Base-by-base conservation (phyloP, 2,113 vertebrate species). In the Cromileptes altivelis region DNA sequence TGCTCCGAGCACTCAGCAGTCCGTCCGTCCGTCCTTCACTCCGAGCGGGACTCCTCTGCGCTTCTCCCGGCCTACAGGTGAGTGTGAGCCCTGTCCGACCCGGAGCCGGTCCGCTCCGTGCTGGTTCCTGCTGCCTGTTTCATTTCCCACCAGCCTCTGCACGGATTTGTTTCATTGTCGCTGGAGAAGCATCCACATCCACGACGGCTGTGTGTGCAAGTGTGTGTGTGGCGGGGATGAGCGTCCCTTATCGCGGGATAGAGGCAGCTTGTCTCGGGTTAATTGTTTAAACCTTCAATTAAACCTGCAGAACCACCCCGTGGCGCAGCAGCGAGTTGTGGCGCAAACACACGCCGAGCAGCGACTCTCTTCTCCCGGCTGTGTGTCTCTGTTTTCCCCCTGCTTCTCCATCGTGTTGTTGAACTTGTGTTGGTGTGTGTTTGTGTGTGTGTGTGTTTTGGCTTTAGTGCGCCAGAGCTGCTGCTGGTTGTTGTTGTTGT, bases 41-140 rank as follows among this genome's bases (percentile, higher is more conserved):
- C 49, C 82, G 63, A 85, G 75, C 91, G 49, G 90, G 89, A 87
- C 90, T 75, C 72, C 70, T 49, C 55, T 50, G 88, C 87, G 37
- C 84, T 71, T 83, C 80, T 60, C 37, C 72, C 87, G 75, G 78
- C 87, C 70, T 75, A 8, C 83, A 92, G 93, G 93, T 93, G 82
- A 93, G 93, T 76, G 25, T 1, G 9, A 2, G 1, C 15, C 84
- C 71, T 60, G 4, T 0, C 14, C 18, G 56, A 25, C 3, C 18
- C 14, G 55, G 61, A 40, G 9, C 45, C 42, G 17, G 1, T 1
- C 49, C 18, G 23, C 15, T 1, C 21, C 1, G 15, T 7, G 33
- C 33, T 37, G 33, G 6, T 37, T 37, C 5, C n/a, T 3, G 45
- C 42, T 11, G 25, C 15, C 30, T 14, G 27, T 21, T 47, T 30